Evolutionary conservation across 2,113 vertebrate genomes (phyloP).

Genomic region (Terrapene triunguis): DNA sequence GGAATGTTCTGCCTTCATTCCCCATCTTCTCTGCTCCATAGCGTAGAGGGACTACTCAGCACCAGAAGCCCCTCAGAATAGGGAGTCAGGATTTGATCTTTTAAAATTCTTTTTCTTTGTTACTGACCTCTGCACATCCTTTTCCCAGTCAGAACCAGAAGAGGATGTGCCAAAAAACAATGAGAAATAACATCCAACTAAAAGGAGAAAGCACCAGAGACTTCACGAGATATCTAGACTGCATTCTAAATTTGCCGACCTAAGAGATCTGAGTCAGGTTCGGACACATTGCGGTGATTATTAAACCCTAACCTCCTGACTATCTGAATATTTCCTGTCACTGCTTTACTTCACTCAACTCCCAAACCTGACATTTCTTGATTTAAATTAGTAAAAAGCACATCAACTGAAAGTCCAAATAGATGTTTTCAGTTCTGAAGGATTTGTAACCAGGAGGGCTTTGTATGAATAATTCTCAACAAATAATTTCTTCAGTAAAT

Average conservation of each 20-base stretch:
- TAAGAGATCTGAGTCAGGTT: neutral
- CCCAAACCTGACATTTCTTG: conserved; percentile 74
- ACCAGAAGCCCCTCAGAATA: neutral
- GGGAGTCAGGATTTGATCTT: neutral
- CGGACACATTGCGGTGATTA: rapidly evolving
- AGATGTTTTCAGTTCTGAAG: conserved; percentile 65
- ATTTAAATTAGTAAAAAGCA: conserved; percentile 74
- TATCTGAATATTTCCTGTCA: neutral
- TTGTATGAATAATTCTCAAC: conserved; percentile 12
- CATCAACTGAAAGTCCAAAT: conserved; percentile 64
- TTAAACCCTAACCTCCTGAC: neutral
- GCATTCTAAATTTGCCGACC: neutral
- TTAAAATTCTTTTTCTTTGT: neutral
- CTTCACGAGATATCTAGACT: too few relatives aligned
- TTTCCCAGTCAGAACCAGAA: neutral
- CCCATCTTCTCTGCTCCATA: too few relatives aligned
- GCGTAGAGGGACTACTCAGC: neutral
- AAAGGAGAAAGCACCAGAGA: too few relatives aligned
- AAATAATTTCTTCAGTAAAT: conserved; percentile 11
- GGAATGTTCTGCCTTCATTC: neutral
- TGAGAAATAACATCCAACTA: rapidly evolving
- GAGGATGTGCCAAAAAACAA: rapidly evolving
- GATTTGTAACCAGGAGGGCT: conserved; percentile 41
- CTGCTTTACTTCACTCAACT: conserved; percentile 52
- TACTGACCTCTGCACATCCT: neutral